These are phyloP conservation scores for Alces alces DNA, from an alignment of 2,113 vertebrate species.

Conservation along the genomic window DNA sequence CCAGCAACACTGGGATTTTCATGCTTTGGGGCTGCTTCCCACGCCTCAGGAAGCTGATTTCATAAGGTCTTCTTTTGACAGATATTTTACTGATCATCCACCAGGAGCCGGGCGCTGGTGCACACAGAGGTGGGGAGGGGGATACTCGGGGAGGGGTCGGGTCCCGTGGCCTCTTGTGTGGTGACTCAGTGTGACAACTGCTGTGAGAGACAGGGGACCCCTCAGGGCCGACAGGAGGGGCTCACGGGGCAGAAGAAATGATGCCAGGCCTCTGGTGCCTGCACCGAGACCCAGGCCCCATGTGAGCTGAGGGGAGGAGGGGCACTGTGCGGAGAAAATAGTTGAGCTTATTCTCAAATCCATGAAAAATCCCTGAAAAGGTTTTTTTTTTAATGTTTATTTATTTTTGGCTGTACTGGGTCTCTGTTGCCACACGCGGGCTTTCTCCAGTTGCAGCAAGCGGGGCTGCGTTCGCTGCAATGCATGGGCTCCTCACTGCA, in stretches of 20 bases:
- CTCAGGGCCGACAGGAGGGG: not conserved
- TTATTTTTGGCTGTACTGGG: too few relatives aligned
- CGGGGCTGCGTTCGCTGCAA: too few relatives aligned
- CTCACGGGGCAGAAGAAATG: not conserved
- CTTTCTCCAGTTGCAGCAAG: too few relatives aligned
- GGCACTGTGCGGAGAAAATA: not conserved
- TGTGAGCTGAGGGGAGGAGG: not conserved
- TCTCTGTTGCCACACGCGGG: too few relatives aligned
- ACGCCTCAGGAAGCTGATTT: not conserved
- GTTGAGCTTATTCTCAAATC: not conserved
- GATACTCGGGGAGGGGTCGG: not conserved
- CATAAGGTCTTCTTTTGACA: not conserved
- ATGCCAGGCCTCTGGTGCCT: fast-evolving
- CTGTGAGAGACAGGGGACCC: not conserved
- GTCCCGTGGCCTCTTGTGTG: fast-evolving
- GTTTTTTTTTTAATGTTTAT: too few relatives aligned
- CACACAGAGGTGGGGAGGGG: fast-evolving
- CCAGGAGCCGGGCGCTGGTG: not conserved
- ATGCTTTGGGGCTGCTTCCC: not conserved
- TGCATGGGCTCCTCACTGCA: too few relatives aligned
- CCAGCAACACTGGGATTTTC: not conserved
- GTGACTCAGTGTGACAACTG: fast-evolving
- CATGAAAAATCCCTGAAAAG: not conserved
- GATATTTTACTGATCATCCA: not conserved
- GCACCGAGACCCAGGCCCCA: not conserved